These are phyloP conservation scores for Pemphigus obesinymphae DNA, from an alignment of 1,140 invertebrate species.

Conservation along the genomic window DNA sequence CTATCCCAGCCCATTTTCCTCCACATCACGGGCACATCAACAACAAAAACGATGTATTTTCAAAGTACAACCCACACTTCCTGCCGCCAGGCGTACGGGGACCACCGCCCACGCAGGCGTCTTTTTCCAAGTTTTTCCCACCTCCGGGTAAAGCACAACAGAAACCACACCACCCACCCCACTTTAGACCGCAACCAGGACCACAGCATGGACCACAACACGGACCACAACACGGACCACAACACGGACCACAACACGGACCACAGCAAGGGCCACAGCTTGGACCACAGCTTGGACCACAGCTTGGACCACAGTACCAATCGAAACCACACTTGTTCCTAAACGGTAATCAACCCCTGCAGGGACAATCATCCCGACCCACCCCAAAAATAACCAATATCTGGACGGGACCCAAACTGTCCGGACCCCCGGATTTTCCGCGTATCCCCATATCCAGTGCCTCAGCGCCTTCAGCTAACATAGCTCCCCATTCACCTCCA, in stretches of 20 bases:
- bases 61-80: slow-evolving; percentile 22
- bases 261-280: not conserved
- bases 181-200: not conserved
- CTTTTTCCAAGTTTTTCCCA: not conserved
- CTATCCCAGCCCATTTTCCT: slow-evolving; percentile 15
- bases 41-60: slow-evolving; percentile 10
- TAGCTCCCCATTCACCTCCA: not conserved
- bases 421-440: not conserved
- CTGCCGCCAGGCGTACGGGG: not conserved
- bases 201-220: not conserved
- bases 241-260: not conserved
- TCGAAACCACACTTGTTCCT: not conserved
- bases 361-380: not conserved
- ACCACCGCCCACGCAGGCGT: too few relatives aligned
- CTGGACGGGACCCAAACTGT: not conserved
- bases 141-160: not conserved
- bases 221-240: not conserved
- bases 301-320: not conserved
- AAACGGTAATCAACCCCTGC: not conserved
- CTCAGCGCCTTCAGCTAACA: not conserved
- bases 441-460: not conserved
- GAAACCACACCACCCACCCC: not conserved
- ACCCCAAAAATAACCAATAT: not conserved
- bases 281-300: not conserved
- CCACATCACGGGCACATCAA: not conserved